Evolutionary conservation across 2,888 invertebrate species (phyloP), one percentile per base, ranked within the genome.

Genomic region (Hedya salicella): DNA sequence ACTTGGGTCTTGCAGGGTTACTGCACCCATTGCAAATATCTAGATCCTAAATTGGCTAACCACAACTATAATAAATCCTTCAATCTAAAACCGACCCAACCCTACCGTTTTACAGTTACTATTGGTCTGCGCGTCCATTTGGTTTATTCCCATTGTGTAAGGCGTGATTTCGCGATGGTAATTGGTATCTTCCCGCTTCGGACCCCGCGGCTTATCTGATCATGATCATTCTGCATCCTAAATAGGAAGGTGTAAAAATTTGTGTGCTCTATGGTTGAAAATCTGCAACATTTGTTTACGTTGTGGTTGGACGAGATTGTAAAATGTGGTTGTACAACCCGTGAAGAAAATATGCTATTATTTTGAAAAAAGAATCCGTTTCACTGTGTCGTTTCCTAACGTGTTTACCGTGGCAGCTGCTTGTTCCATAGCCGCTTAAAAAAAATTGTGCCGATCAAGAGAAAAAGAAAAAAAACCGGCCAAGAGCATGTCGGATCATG

Each of bases 1-100:
- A 78, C 75, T 73, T 52, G 53, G 57, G 40, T 54, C 57, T 61
- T 48, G 53, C 56, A 71, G 78, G 87, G 86, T 87, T 85, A 79
- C 74, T 86, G 87, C 86, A 86, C 87, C 75, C 79, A 76, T 72
- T 84, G 85, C 87, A 81, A 86, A 87, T 82, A 84, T 81, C 56
- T 30, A 42, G 39, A 40, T 49, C 16, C 19, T 25, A 48, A 56
- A 57, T 13, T 44, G 16, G 5, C 6, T 11, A 46, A 66, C 17
- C 61, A 21, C 68, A 73, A 71, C 64, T 62, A 32, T 46, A 39
- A 56, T 17, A 2, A 21, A 17, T 4, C 9, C 8, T 14, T 9
- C 21, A 67, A 14, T 1, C 19, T 3, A 71, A 75, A 71, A 53
- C 4, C 11, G 39, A 66, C 70, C 36, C 32, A 76, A 69, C 8